Conservation (phyloP, 2,888 invertebrate genomes). For the Theretra japonica region DNA sequence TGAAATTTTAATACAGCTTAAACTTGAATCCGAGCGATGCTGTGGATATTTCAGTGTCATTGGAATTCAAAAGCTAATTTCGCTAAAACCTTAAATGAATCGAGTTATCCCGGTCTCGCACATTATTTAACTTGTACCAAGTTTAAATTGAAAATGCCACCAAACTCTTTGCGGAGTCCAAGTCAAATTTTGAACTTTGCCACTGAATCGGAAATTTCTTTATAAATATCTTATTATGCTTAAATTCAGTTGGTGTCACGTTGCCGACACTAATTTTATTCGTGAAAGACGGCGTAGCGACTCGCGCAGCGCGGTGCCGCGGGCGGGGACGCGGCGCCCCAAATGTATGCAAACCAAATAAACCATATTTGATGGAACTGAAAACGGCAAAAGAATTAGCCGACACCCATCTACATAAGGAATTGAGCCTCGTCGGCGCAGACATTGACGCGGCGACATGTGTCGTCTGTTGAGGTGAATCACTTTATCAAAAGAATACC, state of each 20-base stretch:
- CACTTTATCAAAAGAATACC: slow-evolving; percentile 12
- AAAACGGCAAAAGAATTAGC: slow-evolving; percentile 83
- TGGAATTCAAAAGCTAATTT: slow-evolving; percentile 83
- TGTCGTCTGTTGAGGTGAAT: slow-evolving; percentile 14
- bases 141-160: slow-evolving; percentile 84
- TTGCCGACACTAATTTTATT: slow-evolving; percentile 84
- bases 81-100: slow-evolving; percentile 84
- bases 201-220: slow-evolving; percentile 84
- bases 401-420: slow-evolving; percentile 41
- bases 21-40: slow-evolving; percentile 43
- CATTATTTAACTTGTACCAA: slow-evolving; percentile 84
- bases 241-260: slow-evolving; percentile 84
- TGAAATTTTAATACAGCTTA: slow-evolving; percentile 56
- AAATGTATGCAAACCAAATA: slow-evolving; percentile 83
- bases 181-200: slow-evolving; percentile 84
- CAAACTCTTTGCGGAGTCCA: slow-evolving; percentile 81
- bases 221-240: slow-evolving; percentile 85
- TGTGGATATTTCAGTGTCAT: slow-evolving; percentile 75
- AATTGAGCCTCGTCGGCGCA: slow-evolving; percentile 39
- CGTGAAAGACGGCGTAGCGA: slow-evolving; percentile 77
- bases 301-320: slow-evolving; percentile 49
- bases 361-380: slow-evolving; percentile 81
- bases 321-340: slow-evolving; percentile 59
- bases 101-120: slow-evolving; percentile 81
- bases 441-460: slow-evolving; percentile 55